Base-by-base conservation (phyloP, 1,140 invertebrate genomes). In the Ostrea denselamellosa region DNA sequence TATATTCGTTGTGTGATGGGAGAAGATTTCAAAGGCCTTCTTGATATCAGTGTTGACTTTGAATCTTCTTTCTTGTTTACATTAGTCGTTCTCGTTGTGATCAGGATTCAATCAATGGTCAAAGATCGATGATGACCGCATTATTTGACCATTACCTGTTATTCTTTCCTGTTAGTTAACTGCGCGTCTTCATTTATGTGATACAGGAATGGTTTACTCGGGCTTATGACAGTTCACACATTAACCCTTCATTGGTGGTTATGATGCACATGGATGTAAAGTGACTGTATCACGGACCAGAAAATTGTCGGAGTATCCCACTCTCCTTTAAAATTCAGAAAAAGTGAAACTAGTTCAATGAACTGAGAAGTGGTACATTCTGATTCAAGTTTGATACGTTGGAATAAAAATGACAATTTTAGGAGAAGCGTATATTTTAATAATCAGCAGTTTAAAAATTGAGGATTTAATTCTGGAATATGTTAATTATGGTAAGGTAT, bases 371-470 rank as follows among this genome's bases (percentile, higher is more conserved):
- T 77, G 22, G 34, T 0, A 8, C 12, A 19, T 0, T 58, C 68
- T 77, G 22, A 17, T 28, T 34, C 28, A 17, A 62, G 58, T 62
- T 62, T 77, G 25, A 25, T 77, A 22, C 17, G 7, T 0, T 17
- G 56, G n/a, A 62, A 62, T 19, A 22, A 77, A 77, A 77, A 77
- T 77, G 68, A 77, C 68, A 77, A 77, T 77, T 14, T 34, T 77
- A 34, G 85, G 87, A 44, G 68, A 84, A 81, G 88, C 87, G 22
- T 91, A 90, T 88, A 87, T 92, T 52, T 89, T 86, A 51, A 90
- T 92, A 25, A 87, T 86, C 28, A 91, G 90, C 83, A 92, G 86
- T 86, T 56, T 89, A 10, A 92, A 86, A 86, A 86, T 92, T 58
- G 68, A 90, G 83, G 85, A 91, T 82, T 86, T 92, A 17, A 51